phyloP scores from a whole-genome alignment of 2,113 vertebrate species.

The Podarcis muralis region DNA sequence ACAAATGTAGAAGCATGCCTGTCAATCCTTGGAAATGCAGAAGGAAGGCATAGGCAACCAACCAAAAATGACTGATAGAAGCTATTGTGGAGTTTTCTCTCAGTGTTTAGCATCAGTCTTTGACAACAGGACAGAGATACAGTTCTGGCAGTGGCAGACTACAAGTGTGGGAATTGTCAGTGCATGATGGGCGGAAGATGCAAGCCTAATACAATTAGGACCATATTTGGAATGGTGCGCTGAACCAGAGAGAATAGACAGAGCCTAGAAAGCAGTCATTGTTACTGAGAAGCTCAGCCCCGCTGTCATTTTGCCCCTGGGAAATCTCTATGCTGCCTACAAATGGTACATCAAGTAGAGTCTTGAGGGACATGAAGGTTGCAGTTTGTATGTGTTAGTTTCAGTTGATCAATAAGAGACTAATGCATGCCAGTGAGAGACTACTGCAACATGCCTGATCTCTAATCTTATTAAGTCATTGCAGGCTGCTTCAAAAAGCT shows the following conservation, averaged over 20 bases:
- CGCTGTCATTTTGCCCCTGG: too few species aligned
- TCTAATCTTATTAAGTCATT: too few species aligned
- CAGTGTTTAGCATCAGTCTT: background rate
- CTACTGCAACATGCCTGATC: too few species aligned
- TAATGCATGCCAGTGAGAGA: too few species aligned
- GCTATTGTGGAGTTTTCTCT: background rate
- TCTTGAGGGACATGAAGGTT: background rate
- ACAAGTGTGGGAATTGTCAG: background rate
- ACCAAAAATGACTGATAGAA: background rate
- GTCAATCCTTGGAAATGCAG: background rate
- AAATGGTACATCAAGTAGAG: too few species aligned
- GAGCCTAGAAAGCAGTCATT: background rate
- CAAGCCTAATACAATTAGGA: background rate
- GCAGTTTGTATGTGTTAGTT: background rate
- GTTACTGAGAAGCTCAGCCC: too few species aligned
- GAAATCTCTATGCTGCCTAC: too few species aligned
- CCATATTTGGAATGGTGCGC: background rate
- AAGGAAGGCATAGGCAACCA: background rate
- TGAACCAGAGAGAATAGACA: background rate
- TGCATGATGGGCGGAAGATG: background rate
- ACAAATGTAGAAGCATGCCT: background rate
- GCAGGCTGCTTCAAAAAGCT: too few species aligned
- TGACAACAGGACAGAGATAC: background rate
- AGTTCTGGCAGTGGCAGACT: background rate
- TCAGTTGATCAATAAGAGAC: background rate